Evolutionary conservation across 2,113 vertebrate genomes (phyloP).

Genomic region (Trachemys scripta): DNA sequence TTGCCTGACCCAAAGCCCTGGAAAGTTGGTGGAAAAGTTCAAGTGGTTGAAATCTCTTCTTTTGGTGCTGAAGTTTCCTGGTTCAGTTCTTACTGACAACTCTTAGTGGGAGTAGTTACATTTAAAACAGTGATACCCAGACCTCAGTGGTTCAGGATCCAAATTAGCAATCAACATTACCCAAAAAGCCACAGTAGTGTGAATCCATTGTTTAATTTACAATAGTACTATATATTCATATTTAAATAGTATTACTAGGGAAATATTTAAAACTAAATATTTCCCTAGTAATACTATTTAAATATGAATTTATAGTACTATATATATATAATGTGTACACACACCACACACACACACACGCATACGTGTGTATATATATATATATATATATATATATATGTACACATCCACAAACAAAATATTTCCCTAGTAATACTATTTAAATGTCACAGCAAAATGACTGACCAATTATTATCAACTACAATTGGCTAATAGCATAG

Average conservation of each 20-base stretch:
- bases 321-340: too few species aligned
- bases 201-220: not conserved
- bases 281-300: too few species aligned
- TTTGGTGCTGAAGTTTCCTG: not conserved
- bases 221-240: not conserved
- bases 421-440: too few species aligned
- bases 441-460: too few species aligned
- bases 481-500: not conserved
- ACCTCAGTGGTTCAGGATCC: not conserved
- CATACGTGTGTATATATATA: too few species aligned
- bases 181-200: not conserved
- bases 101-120: not conserved
- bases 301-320: too few species aligned
- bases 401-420: too few species aligned
- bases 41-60: not conserved
- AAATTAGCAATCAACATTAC: not conserved
- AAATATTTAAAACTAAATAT: not conserved
- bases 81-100: not conserved
- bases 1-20: not conserved
- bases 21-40: not conserved
- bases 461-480: not conserved
- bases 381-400: too few species aligned
- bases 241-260: not conserved
- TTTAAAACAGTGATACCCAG: not conserved
- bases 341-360: too few species aligned